phyloP scores from a whole-genome alignment of 1,140 invertebrate genomes.

The Zaprionus lachaisei region DNA sequence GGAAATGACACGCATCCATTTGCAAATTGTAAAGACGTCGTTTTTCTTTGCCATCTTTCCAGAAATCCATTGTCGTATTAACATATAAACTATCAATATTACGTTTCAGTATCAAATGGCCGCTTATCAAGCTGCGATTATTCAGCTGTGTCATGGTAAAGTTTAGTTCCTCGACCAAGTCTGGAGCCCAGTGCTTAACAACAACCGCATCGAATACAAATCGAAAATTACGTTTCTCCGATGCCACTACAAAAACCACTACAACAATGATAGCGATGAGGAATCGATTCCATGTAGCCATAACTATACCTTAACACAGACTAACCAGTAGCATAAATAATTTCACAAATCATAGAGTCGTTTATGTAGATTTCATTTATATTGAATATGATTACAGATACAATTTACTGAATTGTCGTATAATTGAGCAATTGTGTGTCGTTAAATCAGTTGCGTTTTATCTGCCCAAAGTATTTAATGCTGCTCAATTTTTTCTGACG shows the following conservation, averaged over 20 bases:
- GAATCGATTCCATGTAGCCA: slow-evolving; percentile 36
- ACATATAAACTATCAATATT: slow-evolving; percentile 18
- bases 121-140: slow-evolving; percentile 50
- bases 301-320: slow-evolving; percentile 9
- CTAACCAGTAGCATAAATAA: background rate
- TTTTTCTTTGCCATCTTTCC: slow-evolving; percentile 19
- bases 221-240: slow-evolving; percentile 37
- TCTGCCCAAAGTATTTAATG: background rate
- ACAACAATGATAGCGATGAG: slow-evolving; percentile 7
- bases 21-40: slow-evolving; percentile 34
- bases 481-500: background rate
- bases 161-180: slow-evolving; percentile 29
- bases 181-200: slow-evolving; percentile 23
- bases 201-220: slow-evolving; percentile 38
- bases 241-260: background rate
- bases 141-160: slow-evolving; percentile 15
- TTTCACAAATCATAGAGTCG: background rate
- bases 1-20: slow-evolving; percentile 35
- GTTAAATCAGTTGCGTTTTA: slow-evolving; percentile 3
- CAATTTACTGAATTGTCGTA: background rate
- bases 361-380: slow-evolving; percentile 10
- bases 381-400: slow-evolving; percentile 10
- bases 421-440: background rate
- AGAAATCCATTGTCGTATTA: slow-evolving; percentile 30
- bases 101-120: slow-evolving; percentile 25